Base-by-base conservation (phyloP, 2,888 invertebrate genomes). In the Augochlorella aurata region DNA sequence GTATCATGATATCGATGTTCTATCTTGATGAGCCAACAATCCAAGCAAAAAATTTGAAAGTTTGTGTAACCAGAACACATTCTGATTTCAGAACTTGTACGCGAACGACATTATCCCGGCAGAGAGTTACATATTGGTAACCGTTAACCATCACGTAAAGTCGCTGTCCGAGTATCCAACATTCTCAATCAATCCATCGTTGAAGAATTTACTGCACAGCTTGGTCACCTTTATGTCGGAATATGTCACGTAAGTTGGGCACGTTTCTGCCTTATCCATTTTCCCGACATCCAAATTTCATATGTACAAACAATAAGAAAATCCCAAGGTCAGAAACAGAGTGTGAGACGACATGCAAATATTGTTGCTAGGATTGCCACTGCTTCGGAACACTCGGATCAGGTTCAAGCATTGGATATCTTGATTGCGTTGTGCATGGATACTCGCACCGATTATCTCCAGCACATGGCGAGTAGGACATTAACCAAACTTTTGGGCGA, bases 51-150 rank as follows among this genome's bases (percentile, higher is more conserved):
- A 38, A 9, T 63, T 18, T 38, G 18, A 18, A 29, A 38, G 10
- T 65, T 65, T 38, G n/a, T 18, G 16, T 65, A n/a, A 10, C 4
- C 44, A 38, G 38, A 38, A 38, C 38, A 38, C 38, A 38, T 14
- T 65, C n/a, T 21, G n/a, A 49, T 76, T 7, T 8, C 94, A 97
- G 97, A 95, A 95, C 50, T 95, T 96, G 29, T 97, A 96, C 93
- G 95, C 96, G 54, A 95, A 96, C 83, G 97, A 98, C 91, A 96
- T 97, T 54, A 96, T 98, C 85, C 97, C 98, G 18, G 96, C 97
- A 0, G 98, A 98, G 92, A 97, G 96, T 89, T 97, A 97, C 86
- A 95, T 97, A 3, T 94, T 97, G n/a, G 96, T 96, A 74, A 95
- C 97, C 8, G 95, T 97, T 52, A 95, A 95, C 84, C 95, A 95